phyloP scores from a whole-genome alignment of 2,113 vertebrate genomes.

The Eptatretus burgeri region DNA sequence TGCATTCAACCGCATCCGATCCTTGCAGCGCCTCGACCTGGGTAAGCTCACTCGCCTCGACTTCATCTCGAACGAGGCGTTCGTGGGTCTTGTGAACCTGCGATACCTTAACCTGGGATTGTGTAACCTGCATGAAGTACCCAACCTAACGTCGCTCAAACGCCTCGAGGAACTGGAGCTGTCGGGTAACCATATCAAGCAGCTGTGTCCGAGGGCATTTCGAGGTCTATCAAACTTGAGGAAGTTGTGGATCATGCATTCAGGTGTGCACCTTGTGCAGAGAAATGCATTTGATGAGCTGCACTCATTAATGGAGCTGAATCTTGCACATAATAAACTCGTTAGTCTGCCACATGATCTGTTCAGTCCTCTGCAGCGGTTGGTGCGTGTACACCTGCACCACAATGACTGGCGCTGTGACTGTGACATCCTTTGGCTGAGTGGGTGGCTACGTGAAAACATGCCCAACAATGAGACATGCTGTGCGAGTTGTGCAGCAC shows the following conservation, averaged over 20 bases:
- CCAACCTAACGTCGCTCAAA: slow-evolving; percentile 47
- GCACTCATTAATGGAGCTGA: slow-evolving; percentile 69
- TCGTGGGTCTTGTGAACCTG: slow-evolving; percentile 74
- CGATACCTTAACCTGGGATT: slow-evolving; percentile 93
- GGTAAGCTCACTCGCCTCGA: slow-evolving; percentile 77
- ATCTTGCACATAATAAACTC: slow-evolving; percentile 92
- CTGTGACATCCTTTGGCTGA: slow-evolving; percentile 83
- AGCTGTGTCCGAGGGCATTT: slow-evolving; percentile 57
- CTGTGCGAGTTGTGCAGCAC: slow-evolving; percentile 76
- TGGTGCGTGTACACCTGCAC: slow-evolving; percentile 82
- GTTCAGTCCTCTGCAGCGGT: slow-evolving; percentile 57
- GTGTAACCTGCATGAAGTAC: slow-evolving; percentile 81
- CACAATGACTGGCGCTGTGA: slow-evolving; percentile 95
- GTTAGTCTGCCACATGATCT: slow-evolving; percentile 83
- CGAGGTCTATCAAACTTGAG: slow-evolving; percentile 55
- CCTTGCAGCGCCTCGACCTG: slow-evolving; percentile 71
- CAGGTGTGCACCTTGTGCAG: slow-evolving; percentile 53
- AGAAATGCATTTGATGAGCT: slow-evolving; percentile 90
- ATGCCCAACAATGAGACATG: slow-evolving; percentile 91
- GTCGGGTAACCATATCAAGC: slow-evolving; percentile 76
- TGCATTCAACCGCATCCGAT: slow-evolving; percentile 88
- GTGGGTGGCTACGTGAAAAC: slow-evolving; percentile 78
- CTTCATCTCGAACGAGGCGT: slow-evolving; percentile 87
- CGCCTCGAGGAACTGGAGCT: slow-evolving; percentile 87
- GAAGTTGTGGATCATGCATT: slow-evolving; percentile 98